Evolutionary conservation across 2,888 invertebrate species (phyloP).

Genomic region (Caenorhabditis sinica): DNA sequence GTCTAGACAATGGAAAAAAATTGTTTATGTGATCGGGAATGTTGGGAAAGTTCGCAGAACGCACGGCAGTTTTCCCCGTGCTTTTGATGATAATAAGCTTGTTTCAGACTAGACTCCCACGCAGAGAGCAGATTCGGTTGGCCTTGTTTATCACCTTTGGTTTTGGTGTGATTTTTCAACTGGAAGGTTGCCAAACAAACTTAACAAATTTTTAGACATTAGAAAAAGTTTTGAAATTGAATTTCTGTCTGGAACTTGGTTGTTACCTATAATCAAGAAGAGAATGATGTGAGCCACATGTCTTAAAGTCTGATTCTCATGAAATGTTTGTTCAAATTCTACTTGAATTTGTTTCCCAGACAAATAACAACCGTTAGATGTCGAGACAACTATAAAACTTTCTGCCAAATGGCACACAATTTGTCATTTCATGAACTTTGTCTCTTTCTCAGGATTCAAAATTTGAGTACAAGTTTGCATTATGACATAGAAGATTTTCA

Average conservation of each 20-base stretch:
- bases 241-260: constrained; percentile 40
- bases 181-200: background rate
- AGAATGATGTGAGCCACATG: background rate
- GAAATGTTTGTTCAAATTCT: background rate
- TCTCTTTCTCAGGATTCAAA: background rate
- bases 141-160: background rate
- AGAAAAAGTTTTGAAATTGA: constrained; percentile 42
- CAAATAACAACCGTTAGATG: background rate
- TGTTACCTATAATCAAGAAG: constrained; percentile 25
- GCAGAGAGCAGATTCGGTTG: background rate
- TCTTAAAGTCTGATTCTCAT: background rate
- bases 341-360: background rate
- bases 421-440: background rate
- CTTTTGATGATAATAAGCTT: constrained; percentile 20
- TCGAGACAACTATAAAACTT: background rate
- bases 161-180: background rate
- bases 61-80: constrained; percentile 4
- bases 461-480: background rate
- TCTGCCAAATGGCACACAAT: background rate
- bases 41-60: constrained; percentile 3
- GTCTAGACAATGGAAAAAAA: constrained; percentile 41
- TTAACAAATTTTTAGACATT: constrained; percentile 19
- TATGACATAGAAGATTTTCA: background rate
- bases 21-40: constrained; percentile 17
- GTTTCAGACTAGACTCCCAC: constrained; percentile 18